Evolutionary conservation across 2,113 vertebrate species (phyloP).

Genomic region (Carassius carassius): DNA sequence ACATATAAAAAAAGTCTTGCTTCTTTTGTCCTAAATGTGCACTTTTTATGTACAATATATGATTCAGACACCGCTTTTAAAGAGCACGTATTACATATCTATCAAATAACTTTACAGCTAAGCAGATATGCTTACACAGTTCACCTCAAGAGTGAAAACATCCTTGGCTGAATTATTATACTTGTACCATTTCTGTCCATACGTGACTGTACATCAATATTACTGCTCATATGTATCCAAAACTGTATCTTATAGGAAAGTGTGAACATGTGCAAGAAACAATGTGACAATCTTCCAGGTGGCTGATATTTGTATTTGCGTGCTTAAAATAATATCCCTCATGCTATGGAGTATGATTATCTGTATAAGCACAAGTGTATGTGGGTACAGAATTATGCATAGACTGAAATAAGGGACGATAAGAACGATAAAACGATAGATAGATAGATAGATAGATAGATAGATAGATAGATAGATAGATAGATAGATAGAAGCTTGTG

Average conservation of each 20-base stretch:
- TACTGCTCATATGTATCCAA: not conserved
- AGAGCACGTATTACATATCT: not conserved
- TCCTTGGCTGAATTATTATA: slow-evolving; percentile 31
- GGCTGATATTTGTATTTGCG: not conserved
- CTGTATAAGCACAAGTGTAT: not conserved
- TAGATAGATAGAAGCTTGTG: not conserved
- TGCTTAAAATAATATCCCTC: not conserved
- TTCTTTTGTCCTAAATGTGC: slow-evolving; percentile 19
- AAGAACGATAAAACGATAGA: not conserved
- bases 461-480: not conserved
- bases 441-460: not conserved
- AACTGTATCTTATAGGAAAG: not conserved
- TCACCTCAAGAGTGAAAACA: not conserved
- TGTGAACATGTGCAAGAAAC: not conserved
- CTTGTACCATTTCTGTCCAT: not conserved
- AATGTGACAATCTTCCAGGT: not conserved
- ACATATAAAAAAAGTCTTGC: not conserved
- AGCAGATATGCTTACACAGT: slow-evolving; percentile 8
- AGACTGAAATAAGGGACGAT: not conserved
- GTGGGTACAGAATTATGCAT: not conserved
- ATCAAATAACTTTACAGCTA: not conserved
- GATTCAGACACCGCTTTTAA: slow-evolving; percentile 18
- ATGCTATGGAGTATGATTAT: not conserved
- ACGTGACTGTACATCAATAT: not conserved
- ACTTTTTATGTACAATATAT: slow-evolving; percentile 44